phyloP scores from a whole-genome alignment of 2,888 invertebrate species.

The Exocentrus adspersus region DNA sequence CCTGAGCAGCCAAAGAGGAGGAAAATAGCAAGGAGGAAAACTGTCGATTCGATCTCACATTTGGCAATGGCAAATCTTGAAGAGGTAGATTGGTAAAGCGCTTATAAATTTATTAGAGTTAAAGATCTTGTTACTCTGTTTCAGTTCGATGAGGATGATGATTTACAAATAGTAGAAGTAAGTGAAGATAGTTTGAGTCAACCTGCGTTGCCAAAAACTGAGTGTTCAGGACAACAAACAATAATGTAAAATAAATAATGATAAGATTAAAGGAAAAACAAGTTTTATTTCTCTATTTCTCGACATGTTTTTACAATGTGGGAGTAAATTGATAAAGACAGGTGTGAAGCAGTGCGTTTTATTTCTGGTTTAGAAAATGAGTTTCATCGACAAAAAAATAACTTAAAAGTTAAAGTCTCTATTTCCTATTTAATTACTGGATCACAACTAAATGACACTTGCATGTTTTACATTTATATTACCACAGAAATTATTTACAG shows the following conservation, averaged over 20 bases:
- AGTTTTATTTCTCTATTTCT: too few species aligned
- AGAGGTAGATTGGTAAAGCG: too few species aligned
- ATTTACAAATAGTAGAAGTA: conserved; percentile 13
- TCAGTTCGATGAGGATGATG: conserved; percentile 3
- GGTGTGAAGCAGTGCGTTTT: conserved; percentile 14
- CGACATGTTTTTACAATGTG: too few species aligned
- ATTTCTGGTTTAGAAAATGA: conserved; percentile 18
- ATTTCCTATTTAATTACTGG: conserved; percentile 13
- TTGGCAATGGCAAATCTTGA: not conserved
- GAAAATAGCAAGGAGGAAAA: conserved; percentile 8
- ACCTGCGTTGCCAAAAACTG: not conserved
- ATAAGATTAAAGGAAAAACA: too few species aligned
- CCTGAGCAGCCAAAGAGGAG: not conserved
- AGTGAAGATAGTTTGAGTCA: not conserved
- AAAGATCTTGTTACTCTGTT: too few species aligned
- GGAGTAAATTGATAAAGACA: not conserved
- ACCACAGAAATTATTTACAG: conserved; percentile 16
- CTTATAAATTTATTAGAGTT: too few species aligned
- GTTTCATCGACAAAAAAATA: conserved; percentile 12
- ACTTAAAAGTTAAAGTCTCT: conserved; percentile 2
- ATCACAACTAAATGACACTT: conserved; percentile 16
- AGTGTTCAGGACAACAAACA: too few species aligned
- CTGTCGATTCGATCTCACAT: conserved; percentile 6
- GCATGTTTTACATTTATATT: not conserved
- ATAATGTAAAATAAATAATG: too few species aligned